phyloP scores from a whole-genome alignment of 2,113 vertebrate genomes.

The Macquaria ambigua region DNA sequence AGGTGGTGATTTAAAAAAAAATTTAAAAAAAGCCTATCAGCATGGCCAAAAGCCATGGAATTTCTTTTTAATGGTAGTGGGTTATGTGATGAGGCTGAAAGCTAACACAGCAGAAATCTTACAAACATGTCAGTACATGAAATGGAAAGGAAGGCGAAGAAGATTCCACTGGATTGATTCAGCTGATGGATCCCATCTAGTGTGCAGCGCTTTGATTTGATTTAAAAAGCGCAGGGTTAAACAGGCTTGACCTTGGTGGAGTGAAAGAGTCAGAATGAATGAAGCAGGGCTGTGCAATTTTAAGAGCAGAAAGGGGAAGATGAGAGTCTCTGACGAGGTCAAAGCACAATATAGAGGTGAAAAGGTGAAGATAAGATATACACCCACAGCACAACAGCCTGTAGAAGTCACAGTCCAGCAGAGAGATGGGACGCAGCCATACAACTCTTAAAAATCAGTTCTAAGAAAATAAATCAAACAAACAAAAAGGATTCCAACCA shows the following conservation, averaged over 20 bases:
- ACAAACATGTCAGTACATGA: not conserved
- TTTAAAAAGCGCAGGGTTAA: conserved; percentile 39
- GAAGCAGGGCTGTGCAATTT: not conserved
- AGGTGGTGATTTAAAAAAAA: conserved; percentile 10
- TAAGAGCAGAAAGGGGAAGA: not conserved
- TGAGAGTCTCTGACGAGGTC: conserved; percentile 3
- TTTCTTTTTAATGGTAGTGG: not conserved
- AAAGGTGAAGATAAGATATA: conserved; percentile 3
- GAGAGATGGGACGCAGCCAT: too few relatives aligned
- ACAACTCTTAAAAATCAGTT: not conserved
- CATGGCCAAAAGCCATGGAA: not conserved
- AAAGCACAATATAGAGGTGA: not conserved
- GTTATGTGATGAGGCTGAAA: not conserved
- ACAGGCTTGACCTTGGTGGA: conserved; percentile 20
- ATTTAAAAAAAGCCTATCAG: not conserved
- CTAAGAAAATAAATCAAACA: not conserved
- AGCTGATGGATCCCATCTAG: conserved; percentile 31
- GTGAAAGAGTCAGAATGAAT: not conserved
- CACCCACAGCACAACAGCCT: not conserved
- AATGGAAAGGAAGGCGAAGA: not conserved
- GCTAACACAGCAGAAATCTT: not conserved
- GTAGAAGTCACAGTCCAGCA: not conserved
- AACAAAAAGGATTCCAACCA: not conserved
- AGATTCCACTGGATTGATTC: conserved; percentile 12
- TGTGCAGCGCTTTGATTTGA: conserved; percentile 41